These are phyloP conservation scores for Cataglyphis hispanica DNA, from an alignment of 1,140 invertebrate genomes.

Conservation along the genomic window DNA sequence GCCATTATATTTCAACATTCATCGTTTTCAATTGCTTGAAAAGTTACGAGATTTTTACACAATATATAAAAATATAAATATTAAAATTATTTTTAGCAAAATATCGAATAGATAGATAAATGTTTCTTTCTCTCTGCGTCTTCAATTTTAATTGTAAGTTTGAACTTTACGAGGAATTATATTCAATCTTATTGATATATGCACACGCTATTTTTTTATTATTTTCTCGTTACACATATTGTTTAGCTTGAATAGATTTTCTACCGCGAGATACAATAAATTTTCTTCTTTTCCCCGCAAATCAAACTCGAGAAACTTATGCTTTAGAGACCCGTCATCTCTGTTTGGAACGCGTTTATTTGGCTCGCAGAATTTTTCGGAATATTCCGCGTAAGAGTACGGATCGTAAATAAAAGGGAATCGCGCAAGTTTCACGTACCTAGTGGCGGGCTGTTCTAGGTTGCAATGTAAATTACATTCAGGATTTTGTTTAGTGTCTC, in stretches of 20 bases:
- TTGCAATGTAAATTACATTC: constrained; percentile 56
- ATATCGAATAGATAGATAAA: not conserved
- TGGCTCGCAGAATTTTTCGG: constrained; percentile 53
- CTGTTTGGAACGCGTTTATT: constrained; percentile 44
- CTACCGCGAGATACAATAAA: not conserved
- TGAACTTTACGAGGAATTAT: not conserved
- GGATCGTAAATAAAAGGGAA: constrained; percentile 54
- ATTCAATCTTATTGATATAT: not conserved
- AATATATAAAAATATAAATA: not conserved
- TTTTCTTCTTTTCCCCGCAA: not conserved
- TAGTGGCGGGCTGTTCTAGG: constrained; percentile 27
- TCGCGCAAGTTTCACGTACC: constrained; percentile 52
- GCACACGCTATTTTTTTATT: not conserved
- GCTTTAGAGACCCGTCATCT: constrained; percentile 37
- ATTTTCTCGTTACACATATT: not conserved
- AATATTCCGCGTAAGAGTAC: constrained; percentile 40
- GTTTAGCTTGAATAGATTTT: not conserved
- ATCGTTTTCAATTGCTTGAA: not conserved
- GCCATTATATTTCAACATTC: not conserved
- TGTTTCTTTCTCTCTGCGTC: not conserved
- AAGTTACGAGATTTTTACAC: not conserved
- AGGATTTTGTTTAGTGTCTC: constrained; percentile 36
- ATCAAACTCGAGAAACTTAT: constrained; percentile 27
- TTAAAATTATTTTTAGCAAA: constrained; percentile 26
- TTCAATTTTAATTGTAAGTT: not conserved